Percentiles rank a stretch among this genome's conserved stretches.
Evolutionary conservation across 53 echinoderm and acorn worm genomes (phyloP).

Genomic region (Stichopus horrens): DNA sequence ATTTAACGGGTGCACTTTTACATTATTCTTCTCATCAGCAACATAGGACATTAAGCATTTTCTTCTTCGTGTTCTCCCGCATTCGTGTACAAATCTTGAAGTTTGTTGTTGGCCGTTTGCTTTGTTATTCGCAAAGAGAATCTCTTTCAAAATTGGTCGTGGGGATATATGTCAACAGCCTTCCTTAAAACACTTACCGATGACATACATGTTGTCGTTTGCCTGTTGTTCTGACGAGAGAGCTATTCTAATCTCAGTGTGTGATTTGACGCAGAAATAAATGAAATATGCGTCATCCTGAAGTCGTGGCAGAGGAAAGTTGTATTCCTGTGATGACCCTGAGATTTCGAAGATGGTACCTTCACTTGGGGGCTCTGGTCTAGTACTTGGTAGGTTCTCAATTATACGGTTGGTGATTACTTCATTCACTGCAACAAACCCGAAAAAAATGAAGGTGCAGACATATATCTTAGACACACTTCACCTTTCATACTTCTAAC

Average conservation of each 20-base stretch:
- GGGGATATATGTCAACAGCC: no score
- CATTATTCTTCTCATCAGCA: no score
- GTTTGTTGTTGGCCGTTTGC: no score
- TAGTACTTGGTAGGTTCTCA: not conserved
- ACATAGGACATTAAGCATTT: no score
- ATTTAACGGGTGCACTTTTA: no score
- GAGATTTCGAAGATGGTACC: not conserved
- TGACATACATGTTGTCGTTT: not conserved
- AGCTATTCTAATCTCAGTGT: not conserved
- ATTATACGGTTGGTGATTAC: not conserved
- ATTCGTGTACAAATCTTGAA: no score
- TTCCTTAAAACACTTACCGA: not conserved
- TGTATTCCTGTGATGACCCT: not conserved
- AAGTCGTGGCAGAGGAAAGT: not conserved
- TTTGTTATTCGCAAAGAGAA: no score
- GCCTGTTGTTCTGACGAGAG: not conserved
- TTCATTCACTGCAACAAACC: not conserved
- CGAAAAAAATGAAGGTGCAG: no score
- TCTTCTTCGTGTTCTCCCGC: no score
- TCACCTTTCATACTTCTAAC: not conserved
- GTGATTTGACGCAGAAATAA: slow-evolving; percentile 17
- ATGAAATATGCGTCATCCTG: slow-evolving; percentile 7
- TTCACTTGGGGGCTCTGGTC: not conserved
- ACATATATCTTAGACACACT: not conserved
- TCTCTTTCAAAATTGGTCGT: no score